phyloP scores from a whole-genome alignment of 2,888 invertebrate genomes.

The Crossocerus cetratus region DNA sequence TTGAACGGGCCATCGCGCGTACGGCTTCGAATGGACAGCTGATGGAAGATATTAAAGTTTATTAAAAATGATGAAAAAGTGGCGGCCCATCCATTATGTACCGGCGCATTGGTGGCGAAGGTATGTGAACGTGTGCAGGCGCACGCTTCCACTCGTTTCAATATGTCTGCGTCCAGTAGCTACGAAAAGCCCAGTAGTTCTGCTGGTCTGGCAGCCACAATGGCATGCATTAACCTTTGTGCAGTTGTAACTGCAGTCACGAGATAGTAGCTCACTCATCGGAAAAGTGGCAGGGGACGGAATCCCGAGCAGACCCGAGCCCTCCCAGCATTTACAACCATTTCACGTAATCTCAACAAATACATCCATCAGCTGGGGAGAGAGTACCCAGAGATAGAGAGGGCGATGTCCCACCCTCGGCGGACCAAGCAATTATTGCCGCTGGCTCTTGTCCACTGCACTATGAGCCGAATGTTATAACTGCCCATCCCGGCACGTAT shows the following conservation, averaged over 20 bases:
- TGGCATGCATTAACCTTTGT: constrained; percentile 76
- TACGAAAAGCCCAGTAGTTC: constrained; percentile 69
- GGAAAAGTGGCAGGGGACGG: constrained; percentile 38
- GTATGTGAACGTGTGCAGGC: constrained; percentile 26
- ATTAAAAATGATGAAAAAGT: constrained; percentile 8
- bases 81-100: constrained; percentile 31
- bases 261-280: constrained; percentile 68
- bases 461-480: constrained; percentile 13
- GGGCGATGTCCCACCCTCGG: constrained; percentile 46
- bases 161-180: constrained; percentile 48
- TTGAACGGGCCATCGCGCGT: no score
- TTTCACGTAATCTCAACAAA: constrained; percentile 75
- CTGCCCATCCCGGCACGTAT: constrained; percentile 21
- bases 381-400: no score
- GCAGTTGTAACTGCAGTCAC: constrained; percentile 76
- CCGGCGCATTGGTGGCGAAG: constrained; percentile 18
- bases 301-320: constrained; percentile 45
- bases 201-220: constrained; percentile 73
- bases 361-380: constrained; percentile 70
- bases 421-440: constrained; percentile 70
- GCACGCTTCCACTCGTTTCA: constrained; percentile 51
- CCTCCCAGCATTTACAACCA: constrained; percentile 72
- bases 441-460: constrained; percentile 39
- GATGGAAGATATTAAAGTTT: no score
- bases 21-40: no score